Base-by-base conservation (phyloP, 2,797 vertebrate species). In the Columba guinea region DNA sequence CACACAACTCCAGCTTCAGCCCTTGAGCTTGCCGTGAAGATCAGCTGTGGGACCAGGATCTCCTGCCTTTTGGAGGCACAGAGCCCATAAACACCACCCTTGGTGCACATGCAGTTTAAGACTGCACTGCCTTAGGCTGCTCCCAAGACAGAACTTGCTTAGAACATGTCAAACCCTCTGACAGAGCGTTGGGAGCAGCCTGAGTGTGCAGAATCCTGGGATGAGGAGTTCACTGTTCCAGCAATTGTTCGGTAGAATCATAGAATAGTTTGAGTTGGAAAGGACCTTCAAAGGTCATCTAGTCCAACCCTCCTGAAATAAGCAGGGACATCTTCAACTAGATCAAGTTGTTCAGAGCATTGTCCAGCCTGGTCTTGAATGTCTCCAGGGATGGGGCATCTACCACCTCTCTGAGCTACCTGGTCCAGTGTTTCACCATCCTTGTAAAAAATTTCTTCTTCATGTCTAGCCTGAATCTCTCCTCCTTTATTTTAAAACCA, bases 191-290 rank as follows among this genome's bases (percentile, higher is more conserved):
- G 3, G 58, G 1, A 56, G 35, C 27, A 68, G 30, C 49, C 5
- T 0, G 1, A 41, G 28, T 1, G 0, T 20, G 35, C 0, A 2
- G 35, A 22, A 81, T 49, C 28, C n/a, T 70, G 68, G 53, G 44
- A 5, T 12, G 22, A 64, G 55, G 51, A 52, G 13, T 1, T 37
- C 41, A 0, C 24, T 26, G 62, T n/a, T 58, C 68, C 48, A 44
- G 20, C 24, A 23, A 73, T 48, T 30, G 56, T 46, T 44, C 9
- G 19, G 44, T 20, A 46, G 9, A 46, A 20, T 46, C 44, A 46
- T 46, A 46, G 44, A 46, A 20, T 46, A 46, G 44, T 46, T 46
- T 46, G 44, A 46, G 9, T 20, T 46, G 44, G 44, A 46, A 46
- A 46, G 44, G 44, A 46, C 44, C 18, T 46, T 46, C 44, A 46